Evolutionary conservation across 2,113 vertebrate genomes (phyloP).

Genomic region (Atractosteus spatula): DNA sequence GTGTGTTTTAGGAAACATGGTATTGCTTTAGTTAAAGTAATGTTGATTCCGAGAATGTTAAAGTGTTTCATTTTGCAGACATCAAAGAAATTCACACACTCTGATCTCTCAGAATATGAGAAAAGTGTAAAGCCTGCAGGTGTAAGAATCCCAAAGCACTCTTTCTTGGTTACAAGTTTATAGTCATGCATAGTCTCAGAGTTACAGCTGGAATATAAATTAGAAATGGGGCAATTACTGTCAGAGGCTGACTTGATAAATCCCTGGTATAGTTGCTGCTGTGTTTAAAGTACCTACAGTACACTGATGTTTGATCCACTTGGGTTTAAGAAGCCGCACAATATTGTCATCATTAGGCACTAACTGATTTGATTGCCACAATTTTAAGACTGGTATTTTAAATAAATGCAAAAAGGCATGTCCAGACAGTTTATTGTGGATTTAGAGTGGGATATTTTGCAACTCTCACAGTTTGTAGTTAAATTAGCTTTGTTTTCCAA

Average conservation of each 20-base stretch:
- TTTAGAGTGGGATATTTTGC: not conserved
- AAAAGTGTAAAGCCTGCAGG: constrained; percentile 12
- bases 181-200: constrained; percentile 1
- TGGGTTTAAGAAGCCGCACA: not conserved
- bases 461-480: not conserved
- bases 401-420: not conserved
- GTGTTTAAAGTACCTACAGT: not conserved
- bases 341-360: not conserved
- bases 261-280: constrained; percentile 5
- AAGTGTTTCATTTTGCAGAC: constrained; percentile 14
- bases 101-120: constrained; percentile 13
- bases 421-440: no score
- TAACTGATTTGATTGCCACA: not conserved
- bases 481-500: not conserved
- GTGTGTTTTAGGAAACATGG: not conserved
- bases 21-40: not conserved
- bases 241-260: constrained; percentile 4
- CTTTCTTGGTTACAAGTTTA: constrained; percentile 15
- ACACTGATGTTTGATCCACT: constrained; percentile 3
- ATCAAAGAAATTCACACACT: constrained; percentile 10
- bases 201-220: constrained; percentile 14
- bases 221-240: constrained; percentile 13
- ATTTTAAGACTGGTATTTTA: not conserved
- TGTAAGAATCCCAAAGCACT: constrained; percentile 8
- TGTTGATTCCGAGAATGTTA: not conserved